phyloP scores from a whole-genome alignment of 2,888 invertebrate genomes.

The Nemotelus nigrinus region DNA sequence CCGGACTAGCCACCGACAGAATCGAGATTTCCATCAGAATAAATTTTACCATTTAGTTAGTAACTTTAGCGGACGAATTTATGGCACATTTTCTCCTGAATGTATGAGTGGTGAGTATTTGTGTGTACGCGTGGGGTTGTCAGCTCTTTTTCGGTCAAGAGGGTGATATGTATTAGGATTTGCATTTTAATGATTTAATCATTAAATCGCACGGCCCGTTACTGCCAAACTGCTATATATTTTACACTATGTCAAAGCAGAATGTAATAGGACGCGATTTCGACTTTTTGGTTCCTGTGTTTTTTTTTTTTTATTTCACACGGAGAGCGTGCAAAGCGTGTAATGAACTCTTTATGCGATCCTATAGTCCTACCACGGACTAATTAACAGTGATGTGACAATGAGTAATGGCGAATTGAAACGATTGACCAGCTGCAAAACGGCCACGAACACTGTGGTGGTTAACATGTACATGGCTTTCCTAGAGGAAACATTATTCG shows the following conservation, averaged over 20 bases:
- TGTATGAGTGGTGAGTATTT: background rate
- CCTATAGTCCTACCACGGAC: constrained; percentile 1
- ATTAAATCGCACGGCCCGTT: constrained; percentile 34
- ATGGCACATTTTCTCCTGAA: constrained; percentile 25
- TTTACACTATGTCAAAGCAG: too few relatives aligned
- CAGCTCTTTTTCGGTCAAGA: background rate
- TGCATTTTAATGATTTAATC: constrained; percentile 33
- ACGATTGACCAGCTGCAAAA: constrained; percentile 27
- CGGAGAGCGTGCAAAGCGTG: constrained; percentile 6
- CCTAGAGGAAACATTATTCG: constrained; percentile 1
- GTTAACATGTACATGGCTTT: background rate
- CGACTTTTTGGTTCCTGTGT: background rate
- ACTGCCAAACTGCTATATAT: background rate
- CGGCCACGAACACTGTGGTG: constrained; percentile 1
- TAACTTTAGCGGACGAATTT: constrained; percentile 17
- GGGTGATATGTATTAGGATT: constrained; percentile 22
- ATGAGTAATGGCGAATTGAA: constrained; percentile 42
- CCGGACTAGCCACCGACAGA: background rate
- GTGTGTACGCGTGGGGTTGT: background rate
- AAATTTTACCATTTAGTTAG: constrained; percentile 30
- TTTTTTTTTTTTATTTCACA: background rate
- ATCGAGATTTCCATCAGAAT: constrained; percentile 25
- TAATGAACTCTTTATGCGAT: constrained; percentile 15
- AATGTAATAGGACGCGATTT: too few relatives aligned
- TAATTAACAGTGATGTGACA: constrained; percentile 33